These are phyloP conservation scores for Siphamia tubifer DNA, from an alignment of 2,113 vertebrate genomes.

Conservation along the genomic window DNA sequence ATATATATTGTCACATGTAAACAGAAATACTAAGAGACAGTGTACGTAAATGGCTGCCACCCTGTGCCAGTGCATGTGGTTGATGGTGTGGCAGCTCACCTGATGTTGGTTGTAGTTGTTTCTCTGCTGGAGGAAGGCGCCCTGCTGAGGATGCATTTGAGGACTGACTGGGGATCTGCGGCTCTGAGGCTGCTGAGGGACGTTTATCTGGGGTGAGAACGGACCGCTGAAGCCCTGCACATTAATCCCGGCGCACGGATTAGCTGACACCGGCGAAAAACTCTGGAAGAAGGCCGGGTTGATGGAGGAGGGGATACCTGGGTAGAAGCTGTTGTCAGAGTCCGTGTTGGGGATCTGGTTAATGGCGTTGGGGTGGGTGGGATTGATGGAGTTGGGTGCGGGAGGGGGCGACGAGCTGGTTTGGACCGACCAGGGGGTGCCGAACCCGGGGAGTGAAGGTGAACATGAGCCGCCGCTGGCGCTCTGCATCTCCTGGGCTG, in stretches of 20 bases:
- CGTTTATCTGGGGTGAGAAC: constrained; percentile 90
- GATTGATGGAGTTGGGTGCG: constrained; percentile 64
- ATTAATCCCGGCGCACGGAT: constrained; percentile 86
- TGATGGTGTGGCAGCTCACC: constrained; percentile 72
- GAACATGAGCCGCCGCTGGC: constrained; percentile 83
- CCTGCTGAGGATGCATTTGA: constrained; percentile 88
- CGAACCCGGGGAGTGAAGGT: constrained; percentile 89
- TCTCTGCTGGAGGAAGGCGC: constrained; percentile 90
- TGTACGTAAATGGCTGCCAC: too few species aligned
- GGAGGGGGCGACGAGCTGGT: constrained; percentile 89
- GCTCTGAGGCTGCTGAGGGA: constrained; percentile 87
- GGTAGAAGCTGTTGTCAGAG: constrained; percentile 90
- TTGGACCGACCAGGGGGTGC: constrained; percentile 94
- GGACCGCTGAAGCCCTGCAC: constrained; percentile 86
- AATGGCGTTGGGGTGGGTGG: constrained; percentile 73
- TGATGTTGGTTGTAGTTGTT: constrained; percentile 95
- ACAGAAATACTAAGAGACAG: neutral
- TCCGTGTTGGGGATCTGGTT: constrained; percentile 86
- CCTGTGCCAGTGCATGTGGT: neutral
- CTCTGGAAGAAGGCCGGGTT: constrained; percentile 95
- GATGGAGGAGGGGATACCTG: constrained; percentile 90
- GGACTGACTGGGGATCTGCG: constrained; percentile 91
- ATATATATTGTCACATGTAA: neutral
- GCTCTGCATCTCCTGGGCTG: constrained; percentile 84
- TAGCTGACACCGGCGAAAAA: constrained; percentile 88